These are phyloP conservation scores for Cardiocondyla obscurior DNA, from an alignment of 1,140 invertebrate genomes.

Conservation along the genomic window DNA sequence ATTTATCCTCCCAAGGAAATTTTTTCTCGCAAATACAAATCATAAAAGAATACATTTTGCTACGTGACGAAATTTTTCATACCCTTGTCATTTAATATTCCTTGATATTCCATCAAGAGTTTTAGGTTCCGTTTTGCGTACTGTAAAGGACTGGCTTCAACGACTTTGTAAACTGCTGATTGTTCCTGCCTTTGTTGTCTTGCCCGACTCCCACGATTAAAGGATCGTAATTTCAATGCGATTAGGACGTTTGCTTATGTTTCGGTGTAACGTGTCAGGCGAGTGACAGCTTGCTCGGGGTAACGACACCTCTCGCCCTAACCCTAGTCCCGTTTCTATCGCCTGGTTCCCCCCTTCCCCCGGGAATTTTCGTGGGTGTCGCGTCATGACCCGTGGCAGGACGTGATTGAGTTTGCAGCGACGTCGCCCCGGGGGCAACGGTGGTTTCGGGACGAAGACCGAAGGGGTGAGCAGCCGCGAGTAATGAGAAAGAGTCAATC, in stretches of 20 bases:
- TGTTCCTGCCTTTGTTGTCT: background rate
- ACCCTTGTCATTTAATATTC: background rate
- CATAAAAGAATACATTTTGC: background rate
- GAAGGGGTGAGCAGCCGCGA: constrained; percentile 49
- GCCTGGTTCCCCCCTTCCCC: background rate
- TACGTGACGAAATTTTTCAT: background rate
- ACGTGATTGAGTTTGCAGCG: constrained; percentile 76
- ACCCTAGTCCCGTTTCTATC: constrained; percentile 42
- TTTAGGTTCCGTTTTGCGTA: background rate
- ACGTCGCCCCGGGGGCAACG: constrained; percentile 43
- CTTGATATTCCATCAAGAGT: background rate
- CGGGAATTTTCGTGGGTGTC: constrained; percentile 74
- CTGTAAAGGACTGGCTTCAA: background rate
- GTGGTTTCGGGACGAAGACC: constrained; percentile 35
- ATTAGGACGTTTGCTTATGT: constrained; percentile 40
- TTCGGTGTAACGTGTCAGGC: constrained; percentile 34
- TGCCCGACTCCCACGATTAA: background rate
- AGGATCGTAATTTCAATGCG: constrained; percentile 31
- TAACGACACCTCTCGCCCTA: constrained; percentile 55
- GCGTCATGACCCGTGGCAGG: constrained; percentile 62
- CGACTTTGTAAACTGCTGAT: background rate
- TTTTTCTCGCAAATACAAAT: constrained; percentile 3
- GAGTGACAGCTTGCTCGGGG: constrained; percentile 52
- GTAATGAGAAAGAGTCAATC: constrained; percentile 66
- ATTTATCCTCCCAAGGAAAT: background rate